Percentiles rank a stretch among this genome's conserved stretches.
These are phyloP conservation scores for Drosophila nigromelanica DNA, from an alignment of 1,140 invertebrate species.

Conservation along the genomic window DNA sequence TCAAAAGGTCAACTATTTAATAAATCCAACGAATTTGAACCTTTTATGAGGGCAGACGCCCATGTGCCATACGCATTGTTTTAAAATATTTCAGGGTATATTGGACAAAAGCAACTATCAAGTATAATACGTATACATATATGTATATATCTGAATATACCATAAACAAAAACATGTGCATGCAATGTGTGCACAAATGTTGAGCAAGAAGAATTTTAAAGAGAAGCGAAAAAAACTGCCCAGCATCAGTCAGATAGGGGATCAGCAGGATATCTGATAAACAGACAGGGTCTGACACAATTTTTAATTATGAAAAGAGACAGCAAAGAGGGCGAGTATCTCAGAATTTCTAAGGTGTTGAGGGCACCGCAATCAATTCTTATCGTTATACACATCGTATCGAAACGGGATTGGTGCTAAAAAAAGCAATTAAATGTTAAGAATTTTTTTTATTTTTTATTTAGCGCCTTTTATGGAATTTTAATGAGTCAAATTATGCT, in stretches of 20 bases:
- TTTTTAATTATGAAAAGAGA: slow-evolving; percentile 28
- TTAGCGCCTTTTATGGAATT: slow-evolving; percentile 59
- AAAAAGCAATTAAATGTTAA: slow-evolving; percentile 43
- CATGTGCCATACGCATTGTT: slow-evolving; percentile 54
- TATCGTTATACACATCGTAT: slow-evolving; percentile 31
- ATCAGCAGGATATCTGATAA: slow-evolving; percentile 33
- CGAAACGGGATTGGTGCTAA: background rate
- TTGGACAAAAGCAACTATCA: background rate
- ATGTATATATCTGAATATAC: background rate
- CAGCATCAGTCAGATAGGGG: slow-evolving; percentile 10
- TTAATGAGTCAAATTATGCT: slow-evolving; percentile 71
- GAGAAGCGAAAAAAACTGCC: background rate
- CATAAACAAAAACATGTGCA: slow-evolving; percentile 67
- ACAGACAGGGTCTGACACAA: slow-evolving; percentile 29
- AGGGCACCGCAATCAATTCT: slow-evolving; percentile 36
- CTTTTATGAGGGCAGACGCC: slow-evolving; percentile 69
- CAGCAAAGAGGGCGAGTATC: background rate
- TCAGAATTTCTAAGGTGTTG: slow-evolving; percentile 4
- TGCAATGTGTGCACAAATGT: slow-evolving; percentile 63
- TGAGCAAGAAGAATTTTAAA: slow-evolving; percentile 5
- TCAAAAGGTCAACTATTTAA: slow-evolving; percentile 64
- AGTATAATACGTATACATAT: background rate
- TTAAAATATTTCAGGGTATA: slow-evolving; percentile 34
- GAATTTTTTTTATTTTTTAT: slow-evolving; percentile 6
- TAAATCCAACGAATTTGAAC: slow-evolving; percentile 64